These are phyloP conservation scores for Ivindomyrus marchei DNA, from an alignment of 2,113 vertebrate species.

Conservation along the genomic window DNA sequence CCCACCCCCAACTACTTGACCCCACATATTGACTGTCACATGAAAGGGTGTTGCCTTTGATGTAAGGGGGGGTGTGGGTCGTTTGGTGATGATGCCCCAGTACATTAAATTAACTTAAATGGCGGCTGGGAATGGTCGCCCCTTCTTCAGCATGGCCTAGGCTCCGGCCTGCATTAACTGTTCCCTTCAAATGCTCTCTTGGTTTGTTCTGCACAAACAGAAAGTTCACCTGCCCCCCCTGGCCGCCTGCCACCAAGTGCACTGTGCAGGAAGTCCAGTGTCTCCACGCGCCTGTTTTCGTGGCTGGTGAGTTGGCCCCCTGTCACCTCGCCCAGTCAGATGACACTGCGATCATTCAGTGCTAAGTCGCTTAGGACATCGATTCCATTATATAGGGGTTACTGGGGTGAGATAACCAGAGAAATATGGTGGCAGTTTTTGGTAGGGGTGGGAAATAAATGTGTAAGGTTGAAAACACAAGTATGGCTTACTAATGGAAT, in stretches of 20 bases:
- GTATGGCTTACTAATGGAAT: background rate
- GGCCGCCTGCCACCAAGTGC: conserved; percentile 59
- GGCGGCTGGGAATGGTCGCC: background rate
- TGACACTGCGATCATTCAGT: background rate
- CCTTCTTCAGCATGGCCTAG: background rate
- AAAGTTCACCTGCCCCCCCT: conserved; percentile 71
- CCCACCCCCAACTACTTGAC: background rate
- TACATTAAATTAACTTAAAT: background rate
- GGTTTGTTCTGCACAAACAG: conserved; percentile 47
- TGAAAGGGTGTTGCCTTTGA: background rate
- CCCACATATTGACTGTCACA: background rate
- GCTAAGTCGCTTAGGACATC: background rate
- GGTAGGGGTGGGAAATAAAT: background rate
- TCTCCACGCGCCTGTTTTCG: conserved; percentile 77
- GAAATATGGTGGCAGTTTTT: background rate
- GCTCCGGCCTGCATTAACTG: background rate
- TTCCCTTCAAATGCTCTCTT: background rate
- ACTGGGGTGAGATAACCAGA: background rate
- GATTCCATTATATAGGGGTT: background rate
- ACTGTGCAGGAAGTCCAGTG: conserved; percentile 73
- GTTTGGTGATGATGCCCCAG: background rate
- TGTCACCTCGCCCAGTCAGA: background rate
- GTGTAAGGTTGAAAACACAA: background rate
- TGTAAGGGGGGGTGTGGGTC: background rate
- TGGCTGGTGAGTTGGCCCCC: conserved; percentile 70